Conservation (phyloP, 2,888 invertebrate species). For the Latrodectus hesperus region DNA sequence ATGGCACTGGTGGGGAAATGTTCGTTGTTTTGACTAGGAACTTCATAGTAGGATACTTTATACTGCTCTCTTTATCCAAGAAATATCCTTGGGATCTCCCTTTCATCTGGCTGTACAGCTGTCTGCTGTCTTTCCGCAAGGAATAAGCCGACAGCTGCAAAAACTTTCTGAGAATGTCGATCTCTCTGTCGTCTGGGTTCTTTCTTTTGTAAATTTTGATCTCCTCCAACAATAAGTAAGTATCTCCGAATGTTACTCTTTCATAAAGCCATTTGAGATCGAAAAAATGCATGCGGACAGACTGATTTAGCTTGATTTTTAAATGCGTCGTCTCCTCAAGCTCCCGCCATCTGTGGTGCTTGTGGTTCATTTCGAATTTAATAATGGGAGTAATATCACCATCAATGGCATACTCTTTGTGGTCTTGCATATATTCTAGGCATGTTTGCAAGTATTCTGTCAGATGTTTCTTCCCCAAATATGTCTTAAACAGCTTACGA, state of each 20-base stretch:
- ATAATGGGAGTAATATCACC: background rate
- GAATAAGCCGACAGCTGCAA: slow-evolving; percentile 84
- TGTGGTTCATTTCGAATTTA: slow-evolving; percentile 35
- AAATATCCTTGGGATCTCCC: slow-evolving; percentile 75
- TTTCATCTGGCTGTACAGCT: slow-evolving; percentile 84
- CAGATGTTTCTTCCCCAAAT: slow-evolving; percentile 31
- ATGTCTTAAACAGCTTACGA: slow-evolving; percentile 27
- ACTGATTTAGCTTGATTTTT: slow-evolving; percentile 17
- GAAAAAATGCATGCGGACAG: slow-evolving; percentile 82
- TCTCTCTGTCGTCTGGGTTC: slow-evolving; percentile 74
- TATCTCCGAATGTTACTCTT: slow-evolving; percentile 81
- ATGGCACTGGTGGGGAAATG: slow-evolving; percentile 77
- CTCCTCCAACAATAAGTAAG: slow-evolving; percentile 69
- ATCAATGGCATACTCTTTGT: background rate
- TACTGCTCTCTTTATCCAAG: slow-evolving; percentile 70
- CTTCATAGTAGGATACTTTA: slow-evolving; percentile 63
- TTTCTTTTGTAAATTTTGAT: slow-evolving; percentile 58
- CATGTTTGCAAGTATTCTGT: background rate
- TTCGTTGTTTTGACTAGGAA: slow-evolving; percentile 36
- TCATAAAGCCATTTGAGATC: slow-evolving; percentile 86
- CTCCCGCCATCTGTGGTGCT: slow-evolving; percentile 75
- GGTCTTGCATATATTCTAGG: slow-evolving; percentile 18
- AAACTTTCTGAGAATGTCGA: slow-evolving; percentile 81
- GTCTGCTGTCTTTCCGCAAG: slow-evolving; percentile 86
- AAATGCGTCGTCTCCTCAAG: slow-evolving; percentile 84